phyloP scores from a whole-genome alignment of 2,113 vertebrate species.

The Suncus etruscus region DNA sequence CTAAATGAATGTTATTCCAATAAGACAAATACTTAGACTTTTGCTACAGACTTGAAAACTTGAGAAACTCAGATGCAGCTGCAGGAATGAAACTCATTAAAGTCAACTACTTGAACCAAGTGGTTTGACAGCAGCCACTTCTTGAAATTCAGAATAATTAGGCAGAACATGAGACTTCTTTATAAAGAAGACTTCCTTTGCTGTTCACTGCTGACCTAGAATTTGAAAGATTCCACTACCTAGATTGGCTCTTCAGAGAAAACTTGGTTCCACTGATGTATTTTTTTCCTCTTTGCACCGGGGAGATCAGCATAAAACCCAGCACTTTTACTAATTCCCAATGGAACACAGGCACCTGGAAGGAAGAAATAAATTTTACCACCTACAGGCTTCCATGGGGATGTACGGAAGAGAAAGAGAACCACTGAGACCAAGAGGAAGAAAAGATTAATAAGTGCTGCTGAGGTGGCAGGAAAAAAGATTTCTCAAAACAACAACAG shows the following conservation, averaged over 20 bases:
- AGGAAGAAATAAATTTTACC: slow-evolving; percentile 72
- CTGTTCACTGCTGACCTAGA: slow-evolving; percentile 66
- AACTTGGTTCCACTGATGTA: slow-evolving; percentile 41
- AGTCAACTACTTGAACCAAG: slow-evolving; percentile 56
- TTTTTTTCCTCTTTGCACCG: slow-evolving; percentile 26
- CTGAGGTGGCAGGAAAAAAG: slow-evolving; percentile 46
- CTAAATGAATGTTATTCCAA: background rate
- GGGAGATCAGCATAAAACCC: slow-evolving; percentile 58
- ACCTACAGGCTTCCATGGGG: slow-evolving; percentile 60
- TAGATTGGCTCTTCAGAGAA: slow-evolving; percentile 64
- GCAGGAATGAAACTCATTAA: slow-evolving; percentile 63
- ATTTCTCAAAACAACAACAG: slow-evolving; percentile 72
- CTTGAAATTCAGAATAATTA: slow-evolving; percentile 73
- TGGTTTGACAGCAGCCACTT: slow-evolving; percentile 56
- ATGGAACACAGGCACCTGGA: slow-evolving; percentile 51
- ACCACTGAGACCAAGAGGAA: slow-evolving; percentile 49
- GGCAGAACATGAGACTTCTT: slow-evolving; percentile 55
- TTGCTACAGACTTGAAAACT: background rate
- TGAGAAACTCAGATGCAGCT: slow-evolving; percentile 39
- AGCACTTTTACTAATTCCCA: slow-evolving; percentile 68
- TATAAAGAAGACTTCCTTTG: slow-evolving; percentile 36
- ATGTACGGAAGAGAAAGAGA: slow-evolving; percentile 62
- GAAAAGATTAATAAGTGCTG: slow-evolving; percentile 72
- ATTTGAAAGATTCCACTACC: slow-evolving; percentile 65
- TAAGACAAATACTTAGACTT: background rate